Percentiles rank a stretch among this genome's conserved stretches.
Evolutionary conservation across 2,797 vertebrate genomes (phyloP).

Genomic region (Perdix hodgsoniae): DNA sequence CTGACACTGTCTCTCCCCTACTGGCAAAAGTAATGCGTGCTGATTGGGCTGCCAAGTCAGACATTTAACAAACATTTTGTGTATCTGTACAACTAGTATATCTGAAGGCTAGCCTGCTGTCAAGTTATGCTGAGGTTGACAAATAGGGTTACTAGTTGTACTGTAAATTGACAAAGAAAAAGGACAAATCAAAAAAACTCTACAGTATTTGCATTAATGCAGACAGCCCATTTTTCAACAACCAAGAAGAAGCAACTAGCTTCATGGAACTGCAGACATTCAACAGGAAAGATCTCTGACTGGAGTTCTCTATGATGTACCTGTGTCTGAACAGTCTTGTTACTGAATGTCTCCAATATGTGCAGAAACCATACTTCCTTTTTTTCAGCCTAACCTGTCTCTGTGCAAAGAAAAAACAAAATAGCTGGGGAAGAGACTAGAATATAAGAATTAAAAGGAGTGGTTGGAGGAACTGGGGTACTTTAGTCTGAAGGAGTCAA

Average conservation of each 20-base stretch:
- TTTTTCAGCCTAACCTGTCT: neutral
- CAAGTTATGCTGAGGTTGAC: neutral
- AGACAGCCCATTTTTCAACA: neutral
- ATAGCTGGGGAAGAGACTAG: neutral
- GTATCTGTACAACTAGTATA: neutral
- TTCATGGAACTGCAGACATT: neutral
- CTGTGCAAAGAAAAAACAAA: neutral
- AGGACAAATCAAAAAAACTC: rapidly evolving
- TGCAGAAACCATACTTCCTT: neutral
- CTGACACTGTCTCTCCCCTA: neutral
- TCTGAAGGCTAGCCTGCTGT: neutral
- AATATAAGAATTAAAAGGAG: neutral
- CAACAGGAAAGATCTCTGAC: neutral
- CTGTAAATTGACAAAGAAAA: neutral
- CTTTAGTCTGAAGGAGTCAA: neutral
- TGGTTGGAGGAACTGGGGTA: neutral
- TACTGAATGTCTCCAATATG: neutral
- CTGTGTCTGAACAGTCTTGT: neutral
- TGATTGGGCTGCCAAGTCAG: neutral
- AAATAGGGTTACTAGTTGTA: neutral
- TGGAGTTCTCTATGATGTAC: neutral
- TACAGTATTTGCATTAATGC: neutral
- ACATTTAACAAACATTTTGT: neutral
- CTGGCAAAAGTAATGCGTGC: neutral
- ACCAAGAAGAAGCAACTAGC: neutral